Percentiles rank a stretch among this genome's conserved stretches.
Conservation (phyloP, 2,888 invertebrate species). For the Ellobium chinense region DNA sequence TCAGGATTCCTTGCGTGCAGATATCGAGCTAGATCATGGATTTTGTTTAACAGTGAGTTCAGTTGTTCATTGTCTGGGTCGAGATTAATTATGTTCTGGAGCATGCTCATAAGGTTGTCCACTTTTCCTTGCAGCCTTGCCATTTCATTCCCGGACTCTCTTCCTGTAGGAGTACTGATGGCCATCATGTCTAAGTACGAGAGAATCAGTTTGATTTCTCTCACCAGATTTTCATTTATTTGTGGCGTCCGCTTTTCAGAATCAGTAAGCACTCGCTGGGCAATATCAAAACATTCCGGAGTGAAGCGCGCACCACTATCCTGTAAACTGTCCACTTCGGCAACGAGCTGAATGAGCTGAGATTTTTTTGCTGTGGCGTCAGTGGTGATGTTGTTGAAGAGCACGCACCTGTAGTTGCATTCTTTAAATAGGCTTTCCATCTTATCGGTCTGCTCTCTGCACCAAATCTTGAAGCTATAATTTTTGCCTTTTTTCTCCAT, state of each 20-base stretch:
- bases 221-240: conserved; percentile 22
- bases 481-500: not conserved
- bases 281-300: conserved; percentile 38
- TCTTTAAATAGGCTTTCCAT: conserved; percentile 33
- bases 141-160: conserved; percentile 1
- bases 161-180: not conserved
- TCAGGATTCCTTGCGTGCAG: too few relatives aligned
- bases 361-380: conserved; percentile 12
- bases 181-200: conserved; percentile 21
- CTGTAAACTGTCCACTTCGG: conserved; percentile 27
- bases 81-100: too few relatives aligned
- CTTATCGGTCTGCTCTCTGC: not conserved
- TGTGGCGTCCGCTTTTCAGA: conserved; percentile 19
- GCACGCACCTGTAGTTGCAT: conserved; percentile 40
- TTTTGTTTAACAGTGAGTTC: conserved; percentile 22
- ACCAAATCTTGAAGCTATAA: conserved; percentile 34
- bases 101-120: conserved; percentile 23
- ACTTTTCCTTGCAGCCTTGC: conserved; percentile 9
- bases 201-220: conserved; percentile 35
- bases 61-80: conserved; percentile 26
- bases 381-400: conserved; percentile 37
- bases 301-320: conserved; percentile 35
- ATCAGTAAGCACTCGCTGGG: conserved; percentile 24
- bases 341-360: conserved; percentile 28
- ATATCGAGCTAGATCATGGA: too few relatives aligned